Conservation (phyloP, 1,140 invertebrate genomes). For the Zaprionus ghesquierei region DNA sequence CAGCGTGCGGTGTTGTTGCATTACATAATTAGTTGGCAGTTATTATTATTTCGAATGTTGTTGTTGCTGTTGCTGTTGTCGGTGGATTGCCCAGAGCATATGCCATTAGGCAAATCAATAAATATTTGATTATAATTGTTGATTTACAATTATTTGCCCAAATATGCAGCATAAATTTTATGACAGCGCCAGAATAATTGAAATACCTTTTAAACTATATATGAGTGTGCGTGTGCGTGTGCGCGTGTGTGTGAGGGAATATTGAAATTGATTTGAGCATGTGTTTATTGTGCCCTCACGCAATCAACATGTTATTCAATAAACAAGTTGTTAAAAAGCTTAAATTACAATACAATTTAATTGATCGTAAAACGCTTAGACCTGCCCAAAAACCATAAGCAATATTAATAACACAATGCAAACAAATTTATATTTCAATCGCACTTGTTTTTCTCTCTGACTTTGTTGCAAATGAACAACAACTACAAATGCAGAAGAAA, state of each 20-base stretch:
- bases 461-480: too few relatives aligned
- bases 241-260: not conserved
- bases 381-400: not conserved
- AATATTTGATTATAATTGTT: slow-evolving; percentile 79
- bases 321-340: not conserved
- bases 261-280: not conserved
- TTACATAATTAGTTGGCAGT: slow-evolving; percentile 58
- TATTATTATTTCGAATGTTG: slow-evolving; percentile 23
- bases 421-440: not conserved
- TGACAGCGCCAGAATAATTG: slow-evolving; percentile 3
- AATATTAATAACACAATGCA: not conserved
- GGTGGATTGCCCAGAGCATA: slow-evolving; percentile 6
- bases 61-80: slow-evolving; percentile 10
- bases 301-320: not conserved
- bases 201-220: not conserved
- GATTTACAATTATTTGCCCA: slow-evolving; percentile 69
- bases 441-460: too few relatives aligned
- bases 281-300: not conserved
- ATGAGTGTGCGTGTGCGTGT: not conserved
- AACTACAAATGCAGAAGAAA: too few relatives aligned
- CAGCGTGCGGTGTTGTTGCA: slow-evolving; percentile 24
- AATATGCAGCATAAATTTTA: slow-evolving; percentile 55
- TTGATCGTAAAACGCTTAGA: not conserved
- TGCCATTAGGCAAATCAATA: slow-evolving; percentile 70
- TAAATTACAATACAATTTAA: not conserved